Base-by-base conservation (phyloP, 2,888 invertebrate species). In the Trichogramma evanescens region DNA sequence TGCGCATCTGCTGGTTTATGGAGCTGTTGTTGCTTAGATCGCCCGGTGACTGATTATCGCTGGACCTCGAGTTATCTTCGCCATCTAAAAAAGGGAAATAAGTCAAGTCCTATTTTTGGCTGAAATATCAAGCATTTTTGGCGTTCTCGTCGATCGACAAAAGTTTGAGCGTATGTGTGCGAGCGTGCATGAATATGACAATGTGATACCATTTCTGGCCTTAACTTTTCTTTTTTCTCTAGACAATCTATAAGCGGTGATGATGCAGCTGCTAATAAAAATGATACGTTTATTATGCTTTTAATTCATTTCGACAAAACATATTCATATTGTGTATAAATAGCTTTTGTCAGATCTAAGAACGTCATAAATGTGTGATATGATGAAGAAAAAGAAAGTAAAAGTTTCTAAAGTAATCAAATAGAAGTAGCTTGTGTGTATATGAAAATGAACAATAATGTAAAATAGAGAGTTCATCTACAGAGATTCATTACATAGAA, bases 1-100 rank as follows among this genome's bases (percentile, higher is more conserved):
- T 78, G 68, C 75, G 74, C 63, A 77, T 74, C 67, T 76, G 73
- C 59, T 71, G 69, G 63, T 74, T 72, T 60, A 74, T 73, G 58
- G 72, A 72, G 53, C 71, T 72, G 61, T 71, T 72, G 54, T 63
- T 64, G 13, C 62, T 58, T 26, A 1, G 26, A 48, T 64, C 61
- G 38, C 61, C 53, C 9, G 63, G 63, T 41, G 63, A 59, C 8
- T 64, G 63, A 65, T 67, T 68, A 58, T 69, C 71, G 57, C 66
- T 64, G 55, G 64, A 64, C 43, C 60, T 71, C 68, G 75, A 73
- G 64, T 73, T 72, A 66, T 76, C 77, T 68, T 77, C 77, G 63
- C 72, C 69, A 69, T 77, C 77, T 77, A 75, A 68, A 77, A 74
- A 67, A 67, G 66, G 68, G 67, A 72, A 67, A 66, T 66, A 46